Evolutionary conservation across 2,113 vertebrate genomes (phyloP), one percentile per base, ranked within the genome.

Genomic region (Oryzias curvinotus): DNA sequence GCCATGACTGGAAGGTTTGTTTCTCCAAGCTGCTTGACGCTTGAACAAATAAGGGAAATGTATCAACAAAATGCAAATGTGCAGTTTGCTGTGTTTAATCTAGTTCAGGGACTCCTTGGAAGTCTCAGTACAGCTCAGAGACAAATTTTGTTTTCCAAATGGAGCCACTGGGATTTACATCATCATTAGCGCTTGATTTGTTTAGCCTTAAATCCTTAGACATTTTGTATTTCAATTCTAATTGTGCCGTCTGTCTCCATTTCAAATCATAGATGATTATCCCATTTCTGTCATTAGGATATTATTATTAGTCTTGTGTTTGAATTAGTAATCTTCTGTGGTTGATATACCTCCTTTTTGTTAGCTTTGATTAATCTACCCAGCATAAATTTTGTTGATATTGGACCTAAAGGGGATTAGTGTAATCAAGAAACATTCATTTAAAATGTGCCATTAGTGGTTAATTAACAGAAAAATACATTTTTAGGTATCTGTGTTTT

Each of bases 311-410:
- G 28, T 64, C n/a, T 53, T 52, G 15, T 18, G 52, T 7, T 50
- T 21, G 43, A 55, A 68, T 41, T 50, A 68, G 63, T 73, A 65
- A 71, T 68, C 48, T 62, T 48, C 43, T 62, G 36, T 5, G 41
- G 43, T 51, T 63, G 57, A 80, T 82, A 62, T 64, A 52, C 36
- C 10, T 18, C 59, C 65, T 30, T 45, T 58, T 68, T 65, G 51
- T 65, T 80, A 76, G 74, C 81, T 76, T 78, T 55, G 63, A 77
- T 81, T 69, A 71, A 51, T 52, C 42, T 16, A 1, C 57, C 25
- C 52, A 59, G 5, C 44, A 70, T 65, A 73, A 48, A 21, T 18
- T 21, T 16, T 19, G 50, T 14, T 48, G 71, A 76, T 73, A 52
- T 21, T 19, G 3, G 45, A 23, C 63, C 67, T 73, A 61, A 64